Conservation (phyloP, 2,797 vertebrate genomes). For the Pseudochromis fuscus region DNA sequence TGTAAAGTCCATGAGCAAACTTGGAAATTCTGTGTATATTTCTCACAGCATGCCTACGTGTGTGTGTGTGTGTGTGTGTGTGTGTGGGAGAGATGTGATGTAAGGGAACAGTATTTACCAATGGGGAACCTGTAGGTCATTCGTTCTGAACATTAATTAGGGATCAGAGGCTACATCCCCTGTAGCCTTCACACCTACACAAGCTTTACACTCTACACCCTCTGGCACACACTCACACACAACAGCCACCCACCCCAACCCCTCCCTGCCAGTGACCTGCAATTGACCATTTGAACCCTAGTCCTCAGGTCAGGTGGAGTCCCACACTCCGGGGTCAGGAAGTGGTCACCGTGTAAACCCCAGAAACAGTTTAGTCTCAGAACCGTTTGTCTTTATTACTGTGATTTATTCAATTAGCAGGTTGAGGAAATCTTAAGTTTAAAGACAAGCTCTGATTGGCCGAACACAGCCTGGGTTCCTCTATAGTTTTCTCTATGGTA, state of each 20-base stretch:
- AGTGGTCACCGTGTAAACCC: constrained; percentile 87
- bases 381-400: constrained; percentile 88
- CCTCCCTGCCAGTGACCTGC: constrained; percentile 87
- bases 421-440: constrained; percentile 86
- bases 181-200: constrained; percentile 50
- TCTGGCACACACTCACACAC: constrained; percentile 52
- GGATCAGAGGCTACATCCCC: constrained; percentile 83
- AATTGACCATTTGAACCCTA: constrained; percentile 97
- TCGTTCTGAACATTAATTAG: constrained; percentile 83
- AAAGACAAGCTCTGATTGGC: constrained; percentile 58
- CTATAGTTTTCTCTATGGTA: constrained; percentile 43
- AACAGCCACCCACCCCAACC: constrained; percentile 18
- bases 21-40: constrained; percentile 19
- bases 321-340: constrained; percentile 93
- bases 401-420: constrained; percentile 94
- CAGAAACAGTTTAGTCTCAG: constrained; percentile 82
- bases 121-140: constrained; percentile 75
- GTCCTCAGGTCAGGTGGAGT: constrained; percentile 90
- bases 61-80: constrained; percentile 10
- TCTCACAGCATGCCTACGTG: constrained; percentile 11
- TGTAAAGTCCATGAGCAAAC: constrained; percentile 41
- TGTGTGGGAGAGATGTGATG: constrained; percentile 5
- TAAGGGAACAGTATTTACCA: constrained; percentile 29
- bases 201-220: constrained; percentile 53
- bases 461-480: constrained; percentile 69